phyloP scores from a whole-genome alignment of 2,888 invertebrate species.

The Lasioglossum pauxillum region DNA sequence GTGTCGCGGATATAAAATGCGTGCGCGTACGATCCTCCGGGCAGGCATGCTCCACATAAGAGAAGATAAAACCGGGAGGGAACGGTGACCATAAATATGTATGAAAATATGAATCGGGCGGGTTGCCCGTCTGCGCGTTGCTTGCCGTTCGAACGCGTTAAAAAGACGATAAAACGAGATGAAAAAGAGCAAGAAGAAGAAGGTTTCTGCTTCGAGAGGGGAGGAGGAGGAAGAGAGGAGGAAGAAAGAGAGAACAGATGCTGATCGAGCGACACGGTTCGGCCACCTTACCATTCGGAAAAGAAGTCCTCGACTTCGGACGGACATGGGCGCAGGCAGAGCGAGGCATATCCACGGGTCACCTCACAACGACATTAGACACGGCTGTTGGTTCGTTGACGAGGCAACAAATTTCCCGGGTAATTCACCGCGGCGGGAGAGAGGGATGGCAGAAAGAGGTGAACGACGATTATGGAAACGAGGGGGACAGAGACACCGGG shows the following conservation, averaged over 20 bases:
- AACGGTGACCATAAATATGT: conserved; percentile 3
- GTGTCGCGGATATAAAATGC: not conserved
- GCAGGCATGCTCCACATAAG: not conserved
- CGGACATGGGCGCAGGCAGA: conserved; percentile 3
- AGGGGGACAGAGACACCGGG: not conserved
- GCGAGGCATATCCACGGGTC: conserved; percentile 30
- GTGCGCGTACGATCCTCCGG: not conserved
- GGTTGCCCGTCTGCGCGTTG: not conserved
- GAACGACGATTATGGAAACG: not conserved
- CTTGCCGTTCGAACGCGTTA: conserved; percentile 2
- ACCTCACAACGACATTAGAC: conserved; percentile 52
- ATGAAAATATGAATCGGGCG: conserved; percentile 8
- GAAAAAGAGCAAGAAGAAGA: not conserved
- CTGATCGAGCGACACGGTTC: not conserved
- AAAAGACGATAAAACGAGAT: not conserved
- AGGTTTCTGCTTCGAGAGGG: not conserved
- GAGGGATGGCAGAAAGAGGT: conserved; percentile 5
- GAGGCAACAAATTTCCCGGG: conserved; percentile 59
- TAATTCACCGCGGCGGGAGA: conserved; percentile 34
- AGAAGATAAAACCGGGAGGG: not conserved
- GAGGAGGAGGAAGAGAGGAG: not conserved
- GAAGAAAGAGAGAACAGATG: not conserved
- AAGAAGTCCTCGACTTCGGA: not conserved
- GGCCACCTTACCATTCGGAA: not conserved
- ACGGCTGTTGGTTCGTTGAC: conserved; percentile 50